Percentiles rank a stretch among this genome's conserved stretches.
Conservation (phyloP, 2,888 invertebrate species). For the Caenorhabditis panamensis region DNA sequence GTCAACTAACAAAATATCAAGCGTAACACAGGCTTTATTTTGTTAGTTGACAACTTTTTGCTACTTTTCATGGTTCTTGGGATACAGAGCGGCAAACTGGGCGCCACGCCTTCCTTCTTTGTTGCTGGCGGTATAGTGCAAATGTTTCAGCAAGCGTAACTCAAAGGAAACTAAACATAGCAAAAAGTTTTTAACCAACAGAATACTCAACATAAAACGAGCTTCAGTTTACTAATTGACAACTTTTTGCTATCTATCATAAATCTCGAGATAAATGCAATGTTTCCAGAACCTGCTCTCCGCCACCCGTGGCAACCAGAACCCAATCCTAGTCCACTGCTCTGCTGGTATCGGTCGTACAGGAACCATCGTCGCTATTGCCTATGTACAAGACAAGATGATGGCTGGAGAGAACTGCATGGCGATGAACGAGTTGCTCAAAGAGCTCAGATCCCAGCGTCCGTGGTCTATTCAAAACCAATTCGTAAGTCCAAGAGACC, state of each 20-base stretch:
- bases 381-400: conserved; percentile 63
- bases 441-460: conserved; percentile 67
- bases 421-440: conserved; percentile 64
- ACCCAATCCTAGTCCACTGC: conserved; percentile 72
- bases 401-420: conserved; percentile 51
- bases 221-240: neutral
- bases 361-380: conserved; percentile 69
- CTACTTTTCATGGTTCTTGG: too few relatives aligned
- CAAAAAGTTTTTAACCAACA: neutral
- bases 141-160: conserved; percentile 1
- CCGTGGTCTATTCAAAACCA: conserved; percentile 71
- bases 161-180: neutral
- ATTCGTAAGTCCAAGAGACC: conserved; percentile 7
- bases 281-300: conserved; percentile 53
- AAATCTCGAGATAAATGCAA: neutral
- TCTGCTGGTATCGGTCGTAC: conserved; percentile 74
- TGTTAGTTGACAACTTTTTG: too few relatives aligned
- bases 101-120: too few relatives aligned
- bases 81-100: too few relatives aligned
- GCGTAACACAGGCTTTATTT: too few relatives aligned
- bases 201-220: neutral
- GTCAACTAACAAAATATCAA: too few relatives aligned
- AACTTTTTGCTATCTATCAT: neutral
- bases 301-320: neutral
- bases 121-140: too few relatives aligned